These are phyloP conservation scores for Batillaria attramentaria DNA, from an alignment of 1,140 invertebrate species.

Conservation along the genomic window DNA sequence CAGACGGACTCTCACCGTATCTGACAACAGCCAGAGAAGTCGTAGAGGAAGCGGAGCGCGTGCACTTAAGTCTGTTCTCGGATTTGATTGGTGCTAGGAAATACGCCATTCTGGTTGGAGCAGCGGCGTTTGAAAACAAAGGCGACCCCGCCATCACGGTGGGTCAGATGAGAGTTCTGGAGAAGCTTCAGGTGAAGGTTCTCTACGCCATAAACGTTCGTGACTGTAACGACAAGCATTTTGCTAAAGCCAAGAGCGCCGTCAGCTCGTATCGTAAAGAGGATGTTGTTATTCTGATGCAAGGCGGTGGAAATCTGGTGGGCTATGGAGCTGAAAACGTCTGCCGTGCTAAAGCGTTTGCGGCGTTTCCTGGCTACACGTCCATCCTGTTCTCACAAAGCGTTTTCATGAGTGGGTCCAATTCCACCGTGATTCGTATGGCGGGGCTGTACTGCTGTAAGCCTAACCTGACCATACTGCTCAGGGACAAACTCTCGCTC, in stretches of 20 bases:
- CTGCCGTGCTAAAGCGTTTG: conserved; percentile 15
- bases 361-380: conserved; percentile 29
- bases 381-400: conserved; percentile 44
- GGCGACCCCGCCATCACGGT: conserved; percentile 48
- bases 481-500: conserved; percentile 45
- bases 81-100: conserved; percentile 24
- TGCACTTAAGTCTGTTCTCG: conserved; percentile 33
- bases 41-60: conserved; percentile 38
- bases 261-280: conserved; percentile 2
- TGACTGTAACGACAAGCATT: conserved; percentile 5
- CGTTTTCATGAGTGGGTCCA: conserved; percentile 21
- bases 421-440: not conserved
- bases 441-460: conserved; percentile 35
- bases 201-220: conserved; percentile 38
- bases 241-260: not conserved
- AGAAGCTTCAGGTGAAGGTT: conserved; percentile 30
- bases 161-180: conserved; percentile 38
- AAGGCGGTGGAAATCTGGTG: conserved; percentile 51
- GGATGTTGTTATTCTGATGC: conserved; percentile 41
- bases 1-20: conserved; percentile 23
- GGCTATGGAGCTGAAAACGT: conserved; percentile 30
- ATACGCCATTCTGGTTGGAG: conserved; percentile 42
- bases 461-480: conserved; percentile 40
- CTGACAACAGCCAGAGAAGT: conserved; percentile 30
- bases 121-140: conserved; percentile 44